These are phyloP conservation scores for Euthynnus affinis DNA, from an alignment of 2,797 vertebrate genomes.

Conservation along the genomic window DNA sequence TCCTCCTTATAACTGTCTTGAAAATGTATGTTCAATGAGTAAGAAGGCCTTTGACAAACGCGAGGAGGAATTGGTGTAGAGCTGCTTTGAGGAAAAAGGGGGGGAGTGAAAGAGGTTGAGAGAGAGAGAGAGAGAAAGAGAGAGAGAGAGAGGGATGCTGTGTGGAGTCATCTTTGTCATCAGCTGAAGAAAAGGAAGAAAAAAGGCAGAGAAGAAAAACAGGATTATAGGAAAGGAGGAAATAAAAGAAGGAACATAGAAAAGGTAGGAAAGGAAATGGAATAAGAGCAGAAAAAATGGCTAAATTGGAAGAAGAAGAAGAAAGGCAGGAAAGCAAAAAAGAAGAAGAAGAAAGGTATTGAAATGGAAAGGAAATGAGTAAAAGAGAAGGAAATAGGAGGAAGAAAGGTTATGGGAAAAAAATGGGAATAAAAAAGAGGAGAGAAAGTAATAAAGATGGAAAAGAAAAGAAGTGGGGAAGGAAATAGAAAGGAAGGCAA, in stretches of 20 bases:
- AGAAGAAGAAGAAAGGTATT: no score
- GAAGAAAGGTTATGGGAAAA: background rate
- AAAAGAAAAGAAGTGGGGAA: background rate
- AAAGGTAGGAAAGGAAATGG: background rate
- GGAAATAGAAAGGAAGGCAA: background rate
- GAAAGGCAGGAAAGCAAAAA: no score
- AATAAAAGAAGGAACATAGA: background rate
- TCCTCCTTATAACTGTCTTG: constrained; percentile 38
- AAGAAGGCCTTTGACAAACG: constrained; percentile 62
- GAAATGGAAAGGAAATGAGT: background rate
- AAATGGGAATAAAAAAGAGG: background rate
- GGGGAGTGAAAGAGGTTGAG: background rate
- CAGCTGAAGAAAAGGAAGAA: background rate
- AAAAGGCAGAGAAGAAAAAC: background rate
- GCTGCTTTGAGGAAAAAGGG: constrained; percentile 23
- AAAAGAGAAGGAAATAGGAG: background rate
- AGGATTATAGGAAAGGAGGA: background rate
- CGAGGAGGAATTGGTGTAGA: constrained; percentile 35
- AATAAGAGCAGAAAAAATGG: background rate
- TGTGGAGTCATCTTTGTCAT: constrained; percentile 33
- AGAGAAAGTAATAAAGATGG: background rate
- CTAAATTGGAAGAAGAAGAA: no score
- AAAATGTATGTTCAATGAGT: constrained; percentile 52
- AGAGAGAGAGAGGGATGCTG: background rate
- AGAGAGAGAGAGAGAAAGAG: background rate